These are phyloP conservation scores for Drosophila subobscura DNA, from an alignment of 1,140 invertebrate genomes.

Conservation along the genomic window DNA sequence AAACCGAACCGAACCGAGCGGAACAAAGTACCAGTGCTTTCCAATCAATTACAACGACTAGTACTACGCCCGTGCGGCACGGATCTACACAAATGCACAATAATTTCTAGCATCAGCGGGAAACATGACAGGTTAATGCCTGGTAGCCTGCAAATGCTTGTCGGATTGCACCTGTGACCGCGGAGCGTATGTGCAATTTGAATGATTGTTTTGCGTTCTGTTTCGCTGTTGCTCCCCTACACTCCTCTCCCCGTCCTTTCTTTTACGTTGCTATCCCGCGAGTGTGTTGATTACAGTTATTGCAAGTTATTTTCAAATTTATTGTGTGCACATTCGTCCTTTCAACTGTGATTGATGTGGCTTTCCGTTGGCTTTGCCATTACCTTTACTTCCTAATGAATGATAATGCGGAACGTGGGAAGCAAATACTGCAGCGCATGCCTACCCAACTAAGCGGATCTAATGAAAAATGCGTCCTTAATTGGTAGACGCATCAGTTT, in stretches of 20 bases:
- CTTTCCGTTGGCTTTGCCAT: slow-evolving; percentile 12
- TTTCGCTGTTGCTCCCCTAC: slow-evolving; percentile 25
- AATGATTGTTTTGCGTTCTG: slow-evolving; percentile 76
- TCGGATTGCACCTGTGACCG: slow-evolving; percentile 51
- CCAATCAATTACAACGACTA: slow-evolving; percentile 71
- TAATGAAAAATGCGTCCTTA: too few relatives aligned
- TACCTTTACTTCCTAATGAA: slow-evolving; percentile 17
- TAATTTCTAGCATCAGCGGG: slow-evolving; percentile 66
- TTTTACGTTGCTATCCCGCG: slow-evolving; percentile 19
- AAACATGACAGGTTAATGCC: slow-evolving; percentile 74
- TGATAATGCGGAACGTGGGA: not conserved
- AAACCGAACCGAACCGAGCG: slow-evolving; percentile 4
- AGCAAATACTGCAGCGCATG: too few relatives aligned
- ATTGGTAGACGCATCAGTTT: too few relatives aligned
- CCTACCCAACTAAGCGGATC: too few relatives aligned
- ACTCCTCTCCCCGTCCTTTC: slow-evolving; percentile 6
- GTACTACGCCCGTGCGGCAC: slow-evolving; percentile 58
- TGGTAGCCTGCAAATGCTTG: slow-evolving; percentile 25
- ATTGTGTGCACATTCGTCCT: slow-evolving; percentile 62
- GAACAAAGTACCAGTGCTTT: slow-evolving; percentile 47
- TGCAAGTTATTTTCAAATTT: slow-evolving; percentile 75
- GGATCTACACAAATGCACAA: slow-evolving; percentile 79
- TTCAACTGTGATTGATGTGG: slow-evolving; percentile 67
- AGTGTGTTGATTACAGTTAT: slow-evolving; percentile 78
- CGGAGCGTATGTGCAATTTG: slow-evolving; percentile 75